Evolutionary conservation across 2,888 invertebrate species (phyloP).

Genomic region (Harpagoxenus sublaevis): DNA sequence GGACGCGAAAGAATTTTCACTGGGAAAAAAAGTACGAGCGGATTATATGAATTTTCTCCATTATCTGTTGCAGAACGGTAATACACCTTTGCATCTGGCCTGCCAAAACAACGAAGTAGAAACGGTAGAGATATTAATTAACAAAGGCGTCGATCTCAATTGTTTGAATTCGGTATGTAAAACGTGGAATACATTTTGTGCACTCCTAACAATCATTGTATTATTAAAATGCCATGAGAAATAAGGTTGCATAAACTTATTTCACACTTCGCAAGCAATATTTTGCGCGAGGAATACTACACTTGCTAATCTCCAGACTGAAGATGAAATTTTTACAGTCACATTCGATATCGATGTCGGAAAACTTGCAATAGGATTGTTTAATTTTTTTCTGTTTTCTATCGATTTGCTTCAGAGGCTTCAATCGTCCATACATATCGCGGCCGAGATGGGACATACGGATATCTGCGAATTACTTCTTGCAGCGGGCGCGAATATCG

Average conservation of each 20-base stretch:
- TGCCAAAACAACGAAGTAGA: constrained; percentile 91
- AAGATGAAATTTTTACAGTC: background rate
- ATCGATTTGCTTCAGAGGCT: constrained; percentile 87
- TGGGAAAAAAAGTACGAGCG: background rate
- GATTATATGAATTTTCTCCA: background rate
- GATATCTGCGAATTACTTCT: constrained; percentile 89
- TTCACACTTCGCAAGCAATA: background rate
- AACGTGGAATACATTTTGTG: background rate
- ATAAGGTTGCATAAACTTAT: background rate
- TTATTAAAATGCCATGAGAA: background rate
- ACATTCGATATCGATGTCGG: background rate
- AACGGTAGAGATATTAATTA: constrained; percentile 90
- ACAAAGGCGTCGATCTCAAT: constrained; percentile 91
- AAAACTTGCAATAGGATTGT: constrained; percentile 6
- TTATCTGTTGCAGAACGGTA: constrained; percentile 88
- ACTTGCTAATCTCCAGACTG: background rate
- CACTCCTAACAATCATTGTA: background rate
- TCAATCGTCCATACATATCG: constrained; percentile 93
- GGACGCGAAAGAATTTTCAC: background rate
- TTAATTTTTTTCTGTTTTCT: background rate
- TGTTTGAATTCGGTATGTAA: constrained; percentile 90
- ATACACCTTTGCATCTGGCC: constrained; percentile 92
- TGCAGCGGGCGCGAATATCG: constrained; percentile 90
- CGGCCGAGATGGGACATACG: constrained; percentile 91
- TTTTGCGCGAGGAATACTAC: background rate